phyloP scores from a whole-genome alignment of 37 sponge, comb jelly and placozoan species.

The Hexactinellida sp. region DNA sequence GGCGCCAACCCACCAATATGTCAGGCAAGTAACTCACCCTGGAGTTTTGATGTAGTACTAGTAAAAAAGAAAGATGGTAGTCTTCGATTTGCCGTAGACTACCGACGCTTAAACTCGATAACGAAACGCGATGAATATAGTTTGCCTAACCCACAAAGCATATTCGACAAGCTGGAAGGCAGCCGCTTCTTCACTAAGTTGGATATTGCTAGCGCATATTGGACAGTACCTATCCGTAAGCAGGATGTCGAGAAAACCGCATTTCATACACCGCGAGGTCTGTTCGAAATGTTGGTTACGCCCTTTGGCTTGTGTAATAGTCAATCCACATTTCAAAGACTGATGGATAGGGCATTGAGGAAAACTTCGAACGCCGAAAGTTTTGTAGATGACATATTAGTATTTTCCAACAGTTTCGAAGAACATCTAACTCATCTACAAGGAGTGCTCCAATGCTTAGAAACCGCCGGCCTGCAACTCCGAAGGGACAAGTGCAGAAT shows the following conservation, averaged over 20 bases:
- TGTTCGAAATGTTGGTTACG: neutral
- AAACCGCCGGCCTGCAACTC: neutral
- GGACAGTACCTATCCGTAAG: neutral
- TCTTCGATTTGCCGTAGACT: neutral
- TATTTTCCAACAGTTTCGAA: neutral
- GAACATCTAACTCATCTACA: neutral
- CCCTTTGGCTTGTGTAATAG: neutral
- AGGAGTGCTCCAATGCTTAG: neutral
- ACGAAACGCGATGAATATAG: neutral
- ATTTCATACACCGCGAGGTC: neutral
- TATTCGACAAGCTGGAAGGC: neutral
- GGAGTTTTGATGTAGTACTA: neutral
- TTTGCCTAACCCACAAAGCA: neutral
- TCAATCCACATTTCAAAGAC: neutral
- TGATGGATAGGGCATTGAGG: neutral
- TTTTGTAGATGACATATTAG: neutral
- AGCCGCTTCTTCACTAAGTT: neutral
- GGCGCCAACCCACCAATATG: neutral
- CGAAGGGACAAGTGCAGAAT: neutral
- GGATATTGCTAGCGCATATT: neutral
- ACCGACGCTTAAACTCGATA: neutral
- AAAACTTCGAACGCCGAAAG: neutral
- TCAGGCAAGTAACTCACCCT: neutral
- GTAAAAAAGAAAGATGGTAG: slow-evolving; percentile 24
- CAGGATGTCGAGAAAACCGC: neutral